Base-by-base conservation (phyloP, 2,113 vertebrate genomes). In the Oryzias melastigma region DNA sequence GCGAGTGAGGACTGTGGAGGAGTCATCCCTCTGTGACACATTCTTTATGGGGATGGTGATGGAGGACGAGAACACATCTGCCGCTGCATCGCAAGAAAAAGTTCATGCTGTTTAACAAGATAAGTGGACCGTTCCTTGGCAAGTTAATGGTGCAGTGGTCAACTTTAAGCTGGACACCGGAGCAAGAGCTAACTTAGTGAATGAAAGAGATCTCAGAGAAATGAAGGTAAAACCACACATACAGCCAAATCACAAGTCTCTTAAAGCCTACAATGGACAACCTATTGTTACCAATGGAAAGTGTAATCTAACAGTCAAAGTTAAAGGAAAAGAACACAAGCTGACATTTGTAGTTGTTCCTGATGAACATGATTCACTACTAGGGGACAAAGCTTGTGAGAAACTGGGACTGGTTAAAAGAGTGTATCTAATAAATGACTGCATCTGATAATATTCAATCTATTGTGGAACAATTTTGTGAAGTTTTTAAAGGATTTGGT, bases 271-370 rank as follows among this genome's bases (percentile, higher is more conserved):
- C 19, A 20, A 8, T 24, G 49, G 49, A 51, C 49, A 51, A 2
- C n/a, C 13, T 24, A 52, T 52, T 14, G 7, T 7, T 4, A 53
- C 25, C 5, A 53, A 35, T n/a, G 51, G 27, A 6, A 53, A 2
- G n/a, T 53, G 51, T 17, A 53, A n/a, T 1, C 25, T 53, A 10
- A 53, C 17, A 18, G 51, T 40, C 3, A 2, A 29, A 35, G 7
- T n/a, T 53, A 53, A 53, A 53, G 27, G 25, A 7, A 29, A 52
- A 53, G 16, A 29, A 4, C 51, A 53, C 16, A 7, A 29, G 25
- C 15, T 53, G 17, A 53, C 35, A 27, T 53, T 53, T 53, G 15
- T 53, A n/a, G 17, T 53, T 53, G 51, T 53, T 7, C 51, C 51
- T 4, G 51, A 53, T 1, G 51, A 17, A n/a, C 25, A 53, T 35